Evolutionary conservation across 1,140 invertebrate genomes (phyloP).

Genomic region (Marisa cornuarietis): DNA sequence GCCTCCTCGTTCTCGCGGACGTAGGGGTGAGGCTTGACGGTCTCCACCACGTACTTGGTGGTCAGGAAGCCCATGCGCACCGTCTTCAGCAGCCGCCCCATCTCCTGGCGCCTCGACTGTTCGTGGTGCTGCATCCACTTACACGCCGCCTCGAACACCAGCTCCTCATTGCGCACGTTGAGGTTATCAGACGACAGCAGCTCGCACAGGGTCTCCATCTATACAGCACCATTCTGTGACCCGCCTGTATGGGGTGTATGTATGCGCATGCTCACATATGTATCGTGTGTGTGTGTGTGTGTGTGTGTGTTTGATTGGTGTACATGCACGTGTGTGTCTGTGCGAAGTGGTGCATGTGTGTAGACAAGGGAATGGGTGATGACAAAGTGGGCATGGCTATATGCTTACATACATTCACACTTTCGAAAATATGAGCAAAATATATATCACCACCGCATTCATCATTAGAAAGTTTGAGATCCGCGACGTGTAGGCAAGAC

Average conservation of each 20-base stretch:
- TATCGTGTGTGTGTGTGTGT: not conserved
- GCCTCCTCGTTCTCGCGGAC: slow-evolving; percentile 75
- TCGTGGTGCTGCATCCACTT: slow-evolving; percentile 97
- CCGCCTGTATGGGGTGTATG: not conserved
- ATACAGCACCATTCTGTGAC: slow-evolving; percentile 67
- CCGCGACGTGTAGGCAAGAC: too few species aligned
- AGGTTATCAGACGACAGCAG: slow-evolving; percentile 96
- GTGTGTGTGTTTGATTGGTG: not conserved
- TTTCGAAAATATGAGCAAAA: too few species aligned
- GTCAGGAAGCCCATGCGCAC: slow-evolving; percentile 82
- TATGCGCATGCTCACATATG: not conserved
- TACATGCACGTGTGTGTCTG: not conserved
- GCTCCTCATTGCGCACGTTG: slow-evolving; percentile 95
- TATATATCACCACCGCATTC: too few species aligned
- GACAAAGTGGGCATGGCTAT: too few species aligned
- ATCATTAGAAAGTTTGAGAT: too few species aligned
- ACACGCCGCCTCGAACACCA: slow-evolving; percentile 91
- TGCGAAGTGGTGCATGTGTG: not conserved
- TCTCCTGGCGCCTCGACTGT: slow-evolving; percentile 84
- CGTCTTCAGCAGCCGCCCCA: slow-evolving; percentile 80
- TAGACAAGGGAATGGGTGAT: too few species aligned
- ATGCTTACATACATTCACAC: too few species aligned
- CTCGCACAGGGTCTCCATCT: slow-evolving; percentile 90
- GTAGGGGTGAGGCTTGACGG: slow-evolving; percentile 71
- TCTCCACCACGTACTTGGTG: slow-evolving; percentile 79